Percentiles rank a stretch among this genome's conserved stretches.
Evolutionary conservation across 2,797 vertebrate genomes (phyloP).

Genomic region (Choloepus didactylus): DNA sequence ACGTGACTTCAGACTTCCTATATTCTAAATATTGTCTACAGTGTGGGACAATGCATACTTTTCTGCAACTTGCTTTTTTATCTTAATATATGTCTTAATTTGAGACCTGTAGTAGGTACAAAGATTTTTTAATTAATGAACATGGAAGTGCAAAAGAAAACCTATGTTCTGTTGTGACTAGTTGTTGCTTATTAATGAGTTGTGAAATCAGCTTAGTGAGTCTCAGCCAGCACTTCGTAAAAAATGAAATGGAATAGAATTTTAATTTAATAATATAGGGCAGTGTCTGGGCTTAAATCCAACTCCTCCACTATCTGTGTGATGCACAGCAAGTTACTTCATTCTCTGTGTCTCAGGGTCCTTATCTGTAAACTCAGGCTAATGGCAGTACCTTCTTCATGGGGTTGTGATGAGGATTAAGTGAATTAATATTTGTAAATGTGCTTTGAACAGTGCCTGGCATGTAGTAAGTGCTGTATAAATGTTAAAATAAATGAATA

Average conservation of each 20-base stretch:
- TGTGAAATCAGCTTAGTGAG: not conserved
- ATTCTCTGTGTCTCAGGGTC: not conserved
- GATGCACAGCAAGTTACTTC: not conserved
- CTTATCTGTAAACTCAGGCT: not conserved
- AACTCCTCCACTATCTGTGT: not conserved
- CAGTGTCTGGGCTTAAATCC: not conserved
- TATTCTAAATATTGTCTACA: not conserved
- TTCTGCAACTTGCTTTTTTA: not conserved
- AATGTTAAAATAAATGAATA: not conserved
- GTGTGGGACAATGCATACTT: not conserved
- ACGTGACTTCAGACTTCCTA: not conserved
- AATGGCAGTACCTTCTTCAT: constrained; percentile 59
- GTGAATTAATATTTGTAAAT: not conserved
- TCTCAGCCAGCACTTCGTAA: not conserved
- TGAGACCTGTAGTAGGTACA: not conserved
- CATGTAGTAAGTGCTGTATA: not conserved
- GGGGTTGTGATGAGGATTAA: constrained; percentile 8
- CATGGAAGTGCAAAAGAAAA: not conserved
- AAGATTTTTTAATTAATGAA: constrained; percentile 25
- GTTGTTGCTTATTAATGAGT: not conserved
- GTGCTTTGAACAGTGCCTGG: not conserved
- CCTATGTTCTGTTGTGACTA: not conserved
- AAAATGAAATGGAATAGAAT: not conserved
- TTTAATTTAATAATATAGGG: not conserved
- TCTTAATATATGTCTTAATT: not conserved